Conservation (phyloP, 1,140 invertebrate genomes). For the Drosophila elegans region DNA sequence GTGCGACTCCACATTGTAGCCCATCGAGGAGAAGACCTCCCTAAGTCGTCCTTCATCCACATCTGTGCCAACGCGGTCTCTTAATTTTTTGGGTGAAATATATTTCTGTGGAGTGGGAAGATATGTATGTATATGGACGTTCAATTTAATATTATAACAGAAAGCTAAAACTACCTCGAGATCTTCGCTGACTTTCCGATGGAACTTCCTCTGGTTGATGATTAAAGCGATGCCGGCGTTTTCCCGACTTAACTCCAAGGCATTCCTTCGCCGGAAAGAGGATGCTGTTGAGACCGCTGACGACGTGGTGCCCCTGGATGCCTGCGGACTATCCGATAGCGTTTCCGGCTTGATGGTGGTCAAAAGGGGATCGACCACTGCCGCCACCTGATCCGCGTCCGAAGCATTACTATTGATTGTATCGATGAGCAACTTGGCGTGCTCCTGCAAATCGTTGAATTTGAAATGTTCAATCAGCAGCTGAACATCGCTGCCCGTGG, state of each 20-base stretch:
- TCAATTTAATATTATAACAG: too few relatives aligned
- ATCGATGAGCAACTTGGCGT: slow-evolving; percentile 52
- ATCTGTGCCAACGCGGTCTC: slow-evolving; percentile 65
- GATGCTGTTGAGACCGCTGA: not conserved
- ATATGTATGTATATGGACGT: too few relatives aligned
- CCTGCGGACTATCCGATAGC: slow-evolving; percentile 2
- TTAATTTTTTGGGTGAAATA: slow-evolving; percentile 29
- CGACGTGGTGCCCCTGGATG: not conserved
- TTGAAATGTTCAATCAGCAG: slow-evolving; percentile 75
- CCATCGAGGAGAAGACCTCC: slow-evolving; percentile 63
- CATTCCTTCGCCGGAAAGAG: not conserved
- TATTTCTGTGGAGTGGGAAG: slow-evolving; percentile 16
- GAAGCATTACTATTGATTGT: slow-evolving; percentile 59
- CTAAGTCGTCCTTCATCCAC: slow-evolving; percentile 50
- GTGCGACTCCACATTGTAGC: slow-evolving; percentile 58
- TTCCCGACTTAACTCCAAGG: slow-evolving; percentile 38
- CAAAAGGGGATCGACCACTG: not conserved
- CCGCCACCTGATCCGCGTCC: not conserved
- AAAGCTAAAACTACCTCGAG: slow-evolving; percentile 14
- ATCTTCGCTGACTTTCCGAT: slow-evolving; percentile 37
- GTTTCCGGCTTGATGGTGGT: not conserved
- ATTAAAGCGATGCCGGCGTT: slow-evolving; percentile 72
- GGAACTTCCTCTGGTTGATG: slow-evolving; percentile 75
- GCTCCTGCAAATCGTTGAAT: slow-evolving; percentile 58
- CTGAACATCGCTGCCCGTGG: slow-evolving; percentile 56